Evolutionary conservation across 2,888 invertebrate species (phyloP).

Genomic region (Myopa testacea): DNA sequence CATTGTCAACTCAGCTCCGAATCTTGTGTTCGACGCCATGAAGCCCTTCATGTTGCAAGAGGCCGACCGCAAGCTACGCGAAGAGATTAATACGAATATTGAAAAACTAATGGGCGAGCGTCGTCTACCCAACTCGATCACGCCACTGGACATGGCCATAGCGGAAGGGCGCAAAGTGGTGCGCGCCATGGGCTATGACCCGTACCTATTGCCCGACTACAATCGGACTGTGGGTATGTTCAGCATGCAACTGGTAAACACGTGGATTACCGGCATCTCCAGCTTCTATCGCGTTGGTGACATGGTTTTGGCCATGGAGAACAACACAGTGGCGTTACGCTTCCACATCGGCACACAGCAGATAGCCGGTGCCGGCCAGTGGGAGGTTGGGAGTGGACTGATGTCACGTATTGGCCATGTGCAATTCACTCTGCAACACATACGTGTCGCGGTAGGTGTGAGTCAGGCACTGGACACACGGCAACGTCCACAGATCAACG

Average conservation of each 20-base stretch:
- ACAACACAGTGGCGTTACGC: slow-evolving; percentile 73
- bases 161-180: slow-evolving; percentile 80
- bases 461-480: slow-evolving; percentile 84
- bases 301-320: slow-evolving; percentile 78
- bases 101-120: slow-evolving; percentile 76
- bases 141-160: slow-evolving; percentile 86
- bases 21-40: slow-evolving; percentile 85
- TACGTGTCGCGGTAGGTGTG: slow-evolving; percentile 76
- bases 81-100: slow-evolving; percentile 80
- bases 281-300: slow-evolving; percentile 87
- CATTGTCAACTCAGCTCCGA: slow-evolving; percentile 84
- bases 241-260: slow-evolving; percentile 77
- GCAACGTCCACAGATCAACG: slow-evolving; percentile 77
- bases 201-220: slow-evolving; percentile 79
- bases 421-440: slow-evolving; percentile 83
- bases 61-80: slow-evolving; percentile 80
- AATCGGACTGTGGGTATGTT: slow-evolving; percentile 79
- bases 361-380: slow-evolving; percentile 81
- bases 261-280: slow-evolving; percentile 83
- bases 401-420: slow-evolving; percentile 79
- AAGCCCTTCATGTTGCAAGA: slow-evolving; percentile 85
- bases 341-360: slow-evolving; percentile 84
- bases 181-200: slow-evolving; percentile 75
- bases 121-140: slow-evolving; percentile 85
- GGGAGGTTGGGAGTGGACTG: slow-evolving; percentile 81